phyloP scores from a whole-genome alignment of 30 jellyfish, hydroid and myxozoan species.

The Aurelia sp. region DNA sequence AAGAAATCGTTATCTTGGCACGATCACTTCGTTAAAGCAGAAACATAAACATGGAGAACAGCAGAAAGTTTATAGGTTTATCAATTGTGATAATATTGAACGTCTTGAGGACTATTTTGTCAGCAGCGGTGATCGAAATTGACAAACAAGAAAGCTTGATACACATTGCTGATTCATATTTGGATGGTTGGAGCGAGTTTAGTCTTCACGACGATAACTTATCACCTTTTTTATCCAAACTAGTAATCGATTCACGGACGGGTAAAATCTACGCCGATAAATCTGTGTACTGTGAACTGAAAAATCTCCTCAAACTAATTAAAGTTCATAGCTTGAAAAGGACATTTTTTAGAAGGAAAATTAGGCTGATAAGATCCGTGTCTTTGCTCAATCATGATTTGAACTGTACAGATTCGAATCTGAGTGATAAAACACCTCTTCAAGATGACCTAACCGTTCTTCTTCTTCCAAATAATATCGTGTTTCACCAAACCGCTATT shows the following conservation, averaged over 20 bases:
- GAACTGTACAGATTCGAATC: slow-evolving; percentile 30
- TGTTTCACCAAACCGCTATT: slow-evolving; percentile 7
- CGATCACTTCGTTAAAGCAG: slow-evolving; percentile 9
- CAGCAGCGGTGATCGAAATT: not conserved
- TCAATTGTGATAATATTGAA: not conserved
- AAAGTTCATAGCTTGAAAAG: slow-evolving; percentile 27
- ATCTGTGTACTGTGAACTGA: slow-evolving; percentile 35
- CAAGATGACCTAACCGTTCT: slow-evolving; percentile 12
- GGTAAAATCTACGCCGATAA: slow-evolving; percentile 35
- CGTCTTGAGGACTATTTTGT: slow-evolving; percentile 2
- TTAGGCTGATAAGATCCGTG: slow-evolving; percentile 47
- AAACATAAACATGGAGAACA: slow-evolving; percentile 33
- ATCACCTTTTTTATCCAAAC: slow-evolving; percentile 52
- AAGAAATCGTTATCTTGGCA: slow-evolving; percentile 45
- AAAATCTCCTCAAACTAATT: not conserved
- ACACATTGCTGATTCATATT: slow-evolving; percentile 27
- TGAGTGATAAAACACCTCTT: not conserved
- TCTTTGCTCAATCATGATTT: slow-evolving; percentile 22
- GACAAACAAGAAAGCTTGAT: slow-evolving; percentile 14
- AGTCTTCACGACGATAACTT: slow-evolving; percentile 14
- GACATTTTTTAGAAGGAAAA: slow-evolving; percentile 8
- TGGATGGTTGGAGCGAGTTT: slow-evolving; percentile 54
- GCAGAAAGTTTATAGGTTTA: not conserved
- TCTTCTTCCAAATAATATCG: slow-evolving; percentile 22
- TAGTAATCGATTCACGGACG: slow-evolving; percentile 21